phyloP scores from a whole-genome alignment of 2,797 vertebrate species.

The Girardinus metallicus region DNA sequence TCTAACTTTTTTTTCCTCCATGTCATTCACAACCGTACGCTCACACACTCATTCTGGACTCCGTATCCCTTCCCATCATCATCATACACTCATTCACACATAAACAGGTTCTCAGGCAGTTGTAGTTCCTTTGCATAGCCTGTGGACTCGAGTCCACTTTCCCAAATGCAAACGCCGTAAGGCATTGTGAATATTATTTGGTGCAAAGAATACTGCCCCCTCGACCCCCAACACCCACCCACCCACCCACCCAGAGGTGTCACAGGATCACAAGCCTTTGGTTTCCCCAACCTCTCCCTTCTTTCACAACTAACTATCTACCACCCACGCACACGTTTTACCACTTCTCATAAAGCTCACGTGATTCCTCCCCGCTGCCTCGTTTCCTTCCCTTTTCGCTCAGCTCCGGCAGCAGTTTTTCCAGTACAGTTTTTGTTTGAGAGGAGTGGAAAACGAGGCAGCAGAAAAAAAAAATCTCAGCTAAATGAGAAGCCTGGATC shows the following conservation, averaged over 20 bases:
- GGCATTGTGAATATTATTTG: conserved; percentile 80
- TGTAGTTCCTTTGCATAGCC: conserved; percentile 79
- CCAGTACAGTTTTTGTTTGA: conserved; percentile 38
- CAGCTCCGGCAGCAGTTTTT: conserved; percentile 14
- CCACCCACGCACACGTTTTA: conserved; percentile 62
- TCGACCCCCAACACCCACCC: too few species aligned
- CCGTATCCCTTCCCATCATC: conserved; percentile 4
- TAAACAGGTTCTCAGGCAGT: conserved; percentile 81
- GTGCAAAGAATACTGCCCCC: conserved; percentile 66
- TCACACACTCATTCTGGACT: conserved; percentile 16
- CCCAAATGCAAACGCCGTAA: conserved; percentile 85
- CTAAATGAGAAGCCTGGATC: conserved; percentile 59
- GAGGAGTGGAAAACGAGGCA: conserved; percentile 52
- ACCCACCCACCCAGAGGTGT: not conserved
- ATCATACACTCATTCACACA: conserved; percentile 33
- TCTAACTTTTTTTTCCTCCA: conserved; percentile 71
- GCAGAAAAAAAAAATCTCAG: conserved; percentile 19
- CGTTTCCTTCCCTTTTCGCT: conserved; percentile 64
- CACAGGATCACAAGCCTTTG: conserved; percentile 42
- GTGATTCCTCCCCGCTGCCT: conserved; percentile 71
- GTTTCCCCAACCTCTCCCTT: conserved; percentile 46
- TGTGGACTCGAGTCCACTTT: conserved; percentile 65
- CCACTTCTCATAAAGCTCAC: conserved; percentile 47
- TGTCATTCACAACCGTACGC: conserved; percentile 37
- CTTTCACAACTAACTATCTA: conserved; percentile 54